These are phyloP conservation scores for Gymnogyps californianus DNA, from an alignment of 2,113 vertebrate genomes.

Conservation along the genomic window DNA sequence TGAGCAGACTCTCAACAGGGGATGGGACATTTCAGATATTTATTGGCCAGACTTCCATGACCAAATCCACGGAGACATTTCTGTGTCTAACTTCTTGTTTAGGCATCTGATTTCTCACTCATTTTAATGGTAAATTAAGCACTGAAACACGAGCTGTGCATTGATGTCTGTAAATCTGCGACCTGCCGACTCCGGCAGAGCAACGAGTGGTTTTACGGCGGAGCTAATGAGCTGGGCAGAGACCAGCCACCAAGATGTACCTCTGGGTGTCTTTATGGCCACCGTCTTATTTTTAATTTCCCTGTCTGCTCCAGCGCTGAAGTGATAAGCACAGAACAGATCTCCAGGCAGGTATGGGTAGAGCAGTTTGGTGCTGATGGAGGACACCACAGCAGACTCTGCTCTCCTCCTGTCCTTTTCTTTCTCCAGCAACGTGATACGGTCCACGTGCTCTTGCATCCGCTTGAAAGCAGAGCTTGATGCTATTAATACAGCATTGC, in stretches of 20 bases:
- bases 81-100: background rate
- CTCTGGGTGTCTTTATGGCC: background rate
- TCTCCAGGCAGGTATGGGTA: background rate
- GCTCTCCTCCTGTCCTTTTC: background rate
- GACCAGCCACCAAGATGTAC: background rate
- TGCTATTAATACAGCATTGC: background rate
- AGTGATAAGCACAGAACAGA: background rate
- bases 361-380: background rate
- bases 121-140: background rate
- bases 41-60: background rate
- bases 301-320: background rate
- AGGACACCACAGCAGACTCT: background rate
- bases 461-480: background rate
- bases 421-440: background rate
- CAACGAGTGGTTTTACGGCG: background rate
- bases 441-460: background rate
- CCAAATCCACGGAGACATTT: background rate
- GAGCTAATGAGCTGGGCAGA: background rate
- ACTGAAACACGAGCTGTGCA: background rate
- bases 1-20: background rate
- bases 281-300: background rate
- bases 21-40: background rate
- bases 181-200: fast-evolving
- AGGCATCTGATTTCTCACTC: background rate
- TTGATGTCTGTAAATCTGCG: background rate